A percentile compares a stretch with the other conserved stretches of the same genome.
Conservation (phyloP, 1,140 invertebrate genomes). For the Lasioglossum baleicum region DNA sequence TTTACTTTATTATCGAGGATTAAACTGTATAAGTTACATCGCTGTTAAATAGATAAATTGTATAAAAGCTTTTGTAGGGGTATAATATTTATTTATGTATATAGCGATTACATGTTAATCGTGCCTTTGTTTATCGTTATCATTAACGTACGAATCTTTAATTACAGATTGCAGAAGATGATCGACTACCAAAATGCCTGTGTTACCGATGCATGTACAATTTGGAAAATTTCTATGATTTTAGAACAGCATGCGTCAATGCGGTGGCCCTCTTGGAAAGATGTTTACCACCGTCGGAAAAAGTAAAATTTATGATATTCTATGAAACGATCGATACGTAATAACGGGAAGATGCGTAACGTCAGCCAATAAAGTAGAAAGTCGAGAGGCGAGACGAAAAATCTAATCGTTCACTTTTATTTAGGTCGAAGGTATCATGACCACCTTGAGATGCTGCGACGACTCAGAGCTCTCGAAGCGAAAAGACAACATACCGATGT, state of each 20-base stretch:
- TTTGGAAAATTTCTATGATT: slow-evolving; percentile 81
- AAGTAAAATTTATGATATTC: slow-evolving; percentile 56
- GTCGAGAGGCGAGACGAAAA: neutral
- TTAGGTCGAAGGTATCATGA: slow-evolving; percentile 26
- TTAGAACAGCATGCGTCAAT: slow-evolving; percentile 79
- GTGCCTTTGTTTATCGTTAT: neutral
- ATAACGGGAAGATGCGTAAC: neutral
- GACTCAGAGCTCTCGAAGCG: slow-evolving; percentile 68
- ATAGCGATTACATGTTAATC: neutral
- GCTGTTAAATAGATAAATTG: too few species aligned
- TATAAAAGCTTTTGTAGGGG: too few species aligned
- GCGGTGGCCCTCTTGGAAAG: slow-evolving; percentile 77
- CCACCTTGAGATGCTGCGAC: slow-evolving; percentile 15
- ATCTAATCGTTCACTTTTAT: neutral
- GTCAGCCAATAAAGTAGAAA: neutral
- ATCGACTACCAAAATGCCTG: slow-evolving; percentile 78
- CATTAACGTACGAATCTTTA: slow-evolving; percentile 18
- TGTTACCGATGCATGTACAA: slow-evolving; percentile 81
- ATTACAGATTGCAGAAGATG: slow-evolving; percentile 78
- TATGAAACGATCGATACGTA: neutral
- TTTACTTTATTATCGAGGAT: too few species aligned
- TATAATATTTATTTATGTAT: neutral
- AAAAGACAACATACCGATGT: slow-evolving; percentile 75
- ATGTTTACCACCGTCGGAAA: slow-evolving; percentile 67
- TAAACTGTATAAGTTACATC: too few species aligned